phyloP scores from a whole-genome alignment of 2,113 vertebrate species.

The Callorhinus ursinus region DNA sequence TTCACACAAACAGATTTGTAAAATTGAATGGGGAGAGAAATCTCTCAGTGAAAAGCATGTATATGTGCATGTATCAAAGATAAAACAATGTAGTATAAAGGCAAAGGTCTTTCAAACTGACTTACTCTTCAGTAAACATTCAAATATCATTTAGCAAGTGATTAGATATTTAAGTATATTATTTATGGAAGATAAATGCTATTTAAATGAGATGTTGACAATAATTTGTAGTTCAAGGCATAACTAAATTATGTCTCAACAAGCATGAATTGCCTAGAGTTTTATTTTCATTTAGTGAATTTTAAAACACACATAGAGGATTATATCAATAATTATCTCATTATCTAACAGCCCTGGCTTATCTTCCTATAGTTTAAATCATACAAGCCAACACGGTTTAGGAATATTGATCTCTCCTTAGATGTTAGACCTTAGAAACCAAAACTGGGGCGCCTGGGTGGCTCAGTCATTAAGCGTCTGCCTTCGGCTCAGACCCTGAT shows the following conservation, averaged over 20 bases:
- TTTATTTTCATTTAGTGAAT: conserved; percentile 23
- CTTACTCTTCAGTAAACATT: not conserved
- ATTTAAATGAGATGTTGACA: conserved; percentile 6
- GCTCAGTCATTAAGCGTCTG: no score
- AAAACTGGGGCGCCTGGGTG: not conserved
- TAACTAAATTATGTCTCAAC: conserved; percentile 22
- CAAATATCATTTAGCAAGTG: not conserved
- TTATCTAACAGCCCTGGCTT: not conserved
- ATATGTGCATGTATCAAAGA: not conserved
- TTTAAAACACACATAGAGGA: conserved; percentile 8
- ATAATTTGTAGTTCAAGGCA: not conserved
- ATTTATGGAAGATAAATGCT: not conserved
- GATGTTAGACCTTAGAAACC: not conserved
- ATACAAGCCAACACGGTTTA: not conserved
- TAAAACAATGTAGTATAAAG: not conserved
- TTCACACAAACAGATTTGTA: not conserved
- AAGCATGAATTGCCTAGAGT: not conserved
- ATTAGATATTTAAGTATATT: not conserved
- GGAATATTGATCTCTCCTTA: not conserved
- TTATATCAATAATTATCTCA: not conserved
- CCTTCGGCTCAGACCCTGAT: no score
- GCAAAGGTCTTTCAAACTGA: conserved; percentile 4
- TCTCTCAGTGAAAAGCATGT: not conserved
- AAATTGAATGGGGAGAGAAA: not conserved
- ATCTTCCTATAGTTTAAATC: not conserved